Evolutionary conservation across 2,888 invertebrate genomes (phyloP).

Genomic region (Brachycybe producta): DNA sequence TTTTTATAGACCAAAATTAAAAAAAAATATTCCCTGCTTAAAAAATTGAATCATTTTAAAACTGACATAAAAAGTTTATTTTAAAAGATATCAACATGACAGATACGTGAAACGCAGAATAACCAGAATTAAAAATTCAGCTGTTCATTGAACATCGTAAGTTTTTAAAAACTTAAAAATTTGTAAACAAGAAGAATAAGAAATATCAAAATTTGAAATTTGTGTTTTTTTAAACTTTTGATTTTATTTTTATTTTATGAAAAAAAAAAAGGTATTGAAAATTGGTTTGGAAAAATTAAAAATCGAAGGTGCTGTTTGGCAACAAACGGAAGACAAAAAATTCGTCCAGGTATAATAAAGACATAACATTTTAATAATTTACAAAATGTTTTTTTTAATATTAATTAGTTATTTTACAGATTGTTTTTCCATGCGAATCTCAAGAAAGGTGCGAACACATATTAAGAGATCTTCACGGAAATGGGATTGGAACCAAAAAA

Average conservation of each 20-base stretch:
- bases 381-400: neutral
- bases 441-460: slow-evolving; percentile 46
- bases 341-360: slow-evolving; percentile 38
- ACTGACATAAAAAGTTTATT: too few species aligned
- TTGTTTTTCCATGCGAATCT: slow-evolving; percentile 47
- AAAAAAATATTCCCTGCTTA: too few species aligned
- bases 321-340: slow-evolving; percentile 39
- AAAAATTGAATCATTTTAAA: too few species aligned
- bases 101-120: too few species aligned
- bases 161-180: too few species aligned
- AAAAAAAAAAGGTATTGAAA: slow-evolving; percentile 42
- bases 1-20: too few species aligned
- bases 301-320: slow-evolving; percentile 46
- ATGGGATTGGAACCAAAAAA: slow-evolving; percentile 46
- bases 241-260: neutral
- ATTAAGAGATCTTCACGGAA: slow-evolving; percentile 44
- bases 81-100: too few species aligned
- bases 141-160: too few species aligned
- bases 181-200: too few species aligned
- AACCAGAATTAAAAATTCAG: too few species aligned
- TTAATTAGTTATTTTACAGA: slow-evolving; percentile 30
- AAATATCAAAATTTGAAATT: neutral
- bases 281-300: slow-evolving; percentile 42
- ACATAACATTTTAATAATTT: neutral
- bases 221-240: neutral